These are phyloP conservation scores for Mobula hypostoma DNA, from an alignment of 2,113 vertebrate species.

Conservation along the genomic window DNA sequence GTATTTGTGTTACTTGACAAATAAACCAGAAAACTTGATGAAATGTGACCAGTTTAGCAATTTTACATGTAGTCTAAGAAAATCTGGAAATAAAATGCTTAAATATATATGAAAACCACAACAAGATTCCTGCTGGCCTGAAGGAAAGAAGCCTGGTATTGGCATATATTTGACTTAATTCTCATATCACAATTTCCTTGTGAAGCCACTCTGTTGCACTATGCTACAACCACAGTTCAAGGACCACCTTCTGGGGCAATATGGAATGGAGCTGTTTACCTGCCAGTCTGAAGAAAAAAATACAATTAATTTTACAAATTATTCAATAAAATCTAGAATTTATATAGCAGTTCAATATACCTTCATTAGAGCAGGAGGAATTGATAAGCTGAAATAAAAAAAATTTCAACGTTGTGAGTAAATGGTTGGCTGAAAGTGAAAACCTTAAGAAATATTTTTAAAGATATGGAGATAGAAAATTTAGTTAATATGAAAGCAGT, in stretches of 20 bases:
- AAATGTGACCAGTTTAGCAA: not conserved
- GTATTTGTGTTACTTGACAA: not conserved
- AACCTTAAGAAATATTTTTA: not conserved
- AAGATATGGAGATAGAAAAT: not conserved
- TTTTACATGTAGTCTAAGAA: not conserved
- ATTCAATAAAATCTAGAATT: not conserved
- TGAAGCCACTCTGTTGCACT: not conserved
- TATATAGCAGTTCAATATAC: not conserved
- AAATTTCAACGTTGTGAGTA: not conserved
- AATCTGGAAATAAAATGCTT: not conserved
- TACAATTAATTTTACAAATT: not conserved
- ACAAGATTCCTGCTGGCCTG: not conserved
- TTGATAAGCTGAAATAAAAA: not conserved
- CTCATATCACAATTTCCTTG: not conserved
- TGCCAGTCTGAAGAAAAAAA: not conserved
- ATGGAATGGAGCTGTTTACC: not conserved
- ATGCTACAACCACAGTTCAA: not conserved
- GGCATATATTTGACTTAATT: not conserved
- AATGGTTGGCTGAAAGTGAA: not conserved
- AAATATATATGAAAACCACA: not conserved
- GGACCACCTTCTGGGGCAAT: not conserved
- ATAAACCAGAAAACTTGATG: not conserved
- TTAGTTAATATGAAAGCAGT: not conserved
- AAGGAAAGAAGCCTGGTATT: not conserved
- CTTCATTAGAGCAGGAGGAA: not conserved